Percentiles rank a stretch among this genome's conserved stretches.
phyloP scores from a whole-genome alignment of 2,797 vertebrate species.

The Chloroceryle inda region DNA sequence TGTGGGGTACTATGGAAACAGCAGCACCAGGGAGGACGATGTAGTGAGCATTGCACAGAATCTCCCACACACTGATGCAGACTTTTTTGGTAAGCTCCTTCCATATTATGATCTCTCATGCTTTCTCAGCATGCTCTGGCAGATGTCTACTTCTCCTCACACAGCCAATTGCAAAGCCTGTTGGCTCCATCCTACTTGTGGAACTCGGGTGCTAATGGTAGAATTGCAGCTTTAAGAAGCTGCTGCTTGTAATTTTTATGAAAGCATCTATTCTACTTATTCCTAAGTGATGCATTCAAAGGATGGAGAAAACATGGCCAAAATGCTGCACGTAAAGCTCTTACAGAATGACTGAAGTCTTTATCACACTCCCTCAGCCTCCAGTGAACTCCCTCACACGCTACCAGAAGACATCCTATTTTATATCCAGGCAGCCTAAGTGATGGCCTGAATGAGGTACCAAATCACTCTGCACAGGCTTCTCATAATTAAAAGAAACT shows the following conservation, averaged over 20 bases:
- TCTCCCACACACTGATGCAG: background rate
- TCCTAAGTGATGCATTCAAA: background rate
- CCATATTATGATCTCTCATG: background rate
- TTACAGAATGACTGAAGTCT: background rate
- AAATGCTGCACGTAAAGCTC: rapidly evolving
- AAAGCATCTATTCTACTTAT: background rate
- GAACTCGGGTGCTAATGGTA: background rate
- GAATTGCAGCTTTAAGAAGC: background rate
- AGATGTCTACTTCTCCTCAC: background rate
- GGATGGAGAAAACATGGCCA: background rate
- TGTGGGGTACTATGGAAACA: background rate
- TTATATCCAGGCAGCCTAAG: background rate
- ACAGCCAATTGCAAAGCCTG: background rate
- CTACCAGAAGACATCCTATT: background rate
- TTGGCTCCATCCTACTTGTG: background rate
- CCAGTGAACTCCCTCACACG: background rate
- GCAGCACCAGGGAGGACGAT: background rate
- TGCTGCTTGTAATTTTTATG: background rate
- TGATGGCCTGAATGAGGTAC: background rate
- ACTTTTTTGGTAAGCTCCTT: background rate
- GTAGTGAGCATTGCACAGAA: background rate
- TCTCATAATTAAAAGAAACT: background rate
- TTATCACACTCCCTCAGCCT: background rate
- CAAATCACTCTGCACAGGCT: background rate
- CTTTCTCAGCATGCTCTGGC: background rate